phyloP scores from a whole-genome alignment of 1,140 invertebrate species.

The Oryzaephilus surinamensis region DNA sequence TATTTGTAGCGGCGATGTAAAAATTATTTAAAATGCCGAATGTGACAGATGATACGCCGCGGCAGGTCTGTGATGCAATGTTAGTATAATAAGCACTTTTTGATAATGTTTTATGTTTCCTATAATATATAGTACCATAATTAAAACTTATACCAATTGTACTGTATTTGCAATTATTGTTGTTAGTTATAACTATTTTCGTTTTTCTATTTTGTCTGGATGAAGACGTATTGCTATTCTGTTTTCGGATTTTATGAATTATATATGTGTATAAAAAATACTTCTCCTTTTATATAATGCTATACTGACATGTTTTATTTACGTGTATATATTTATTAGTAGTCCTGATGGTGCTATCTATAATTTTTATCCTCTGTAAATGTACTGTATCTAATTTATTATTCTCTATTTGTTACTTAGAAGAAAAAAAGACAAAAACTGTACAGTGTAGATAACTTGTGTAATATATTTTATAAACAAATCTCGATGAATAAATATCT shows the following conservation, averaged over 20 bases:
- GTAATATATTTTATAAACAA: conserved; percentile 40
- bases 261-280: conserved; percentile 8
- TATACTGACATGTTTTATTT: no score
- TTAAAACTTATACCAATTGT: no score
- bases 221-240: no score
- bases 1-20: conserved; percentile 18
- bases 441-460: conserved; percentile 39
- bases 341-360: conserved; percentile 36
- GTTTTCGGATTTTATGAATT: conserved; percentile 27
- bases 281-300: no score
- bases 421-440: conserved; percentile 27
- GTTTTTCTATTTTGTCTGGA: conserved; percentile 1
- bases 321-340: conserved; percentile 28
- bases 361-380: conserved; percentile 27
- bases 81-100: conserved; percentile 28
- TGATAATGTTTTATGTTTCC: conserved; percentile 16
- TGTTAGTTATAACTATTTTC: conserved; percentile 12
- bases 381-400: conserved; percentile 30
- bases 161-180: conserved; percentile 12
- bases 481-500: conserved; percentile 32
- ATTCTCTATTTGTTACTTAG: conserved; percentile 21
- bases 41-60: conserved; percentile 17
- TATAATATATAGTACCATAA: not conserved
- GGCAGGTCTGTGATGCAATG: conserved; percentile 34
- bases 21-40: no score